Percentiles rank a stretch among this genome's conserved stretches.
phyloP scores from a whole-genome alignment of 2,797 vertebrate genomes.

The Macrochelys suwanniensis region DNA sequence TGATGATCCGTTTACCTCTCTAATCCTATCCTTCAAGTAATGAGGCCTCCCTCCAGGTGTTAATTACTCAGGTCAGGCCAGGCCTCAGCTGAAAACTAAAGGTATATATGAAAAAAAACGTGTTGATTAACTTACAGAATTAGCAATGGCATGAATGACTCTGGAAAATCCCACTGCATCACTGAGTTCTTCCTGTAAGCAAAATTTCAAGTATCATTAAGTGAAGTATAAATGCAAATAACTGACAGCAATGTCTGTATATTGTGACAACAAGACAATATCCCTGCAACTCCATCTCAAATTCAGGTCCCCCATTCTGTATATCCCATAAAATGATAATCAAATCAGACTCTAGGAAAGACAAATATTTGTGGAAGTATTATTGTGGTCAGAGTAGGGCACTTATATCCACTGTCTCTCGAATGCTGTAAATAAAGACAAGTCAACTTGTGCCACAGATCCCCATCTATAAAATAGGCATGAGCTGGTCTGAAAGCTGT shows the following conservation, averaged over 20 bases:
- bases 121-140: slow-evolving; percentile 88
- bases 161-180: slow-evolving; percentile 98
- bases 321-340: background rate
- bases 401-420: background rate
- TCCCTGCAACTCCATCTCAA: background rate
- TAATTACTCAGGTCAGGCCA: background rate
- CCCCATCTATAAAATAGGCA: background rate
- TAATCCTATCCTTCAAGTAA: background rate
- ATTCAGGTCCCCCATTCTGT: background rate
- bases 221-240: slow-evolving; percentile 7
- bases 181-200: slow-evolving; percentile 91
- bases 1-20: background rate
- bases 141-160: slow-evolving; percentile 94
- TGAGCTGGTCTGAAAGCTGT: background rate
- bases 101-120: background rate
- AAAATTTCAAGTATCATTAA: slow-evolving; percentile 13
- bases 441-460: background rate
- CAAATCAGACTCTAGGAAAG: background rate
- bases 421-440: background rate
- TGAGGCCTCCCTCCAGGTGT: background rate
- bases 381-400: background rate
- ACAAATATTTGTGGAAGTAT: background rate
- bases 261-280: background rate
- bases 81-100: background rate
- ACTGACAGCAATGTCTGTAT: background rate